Evolutionary conservation across 2,888 invertebrate species (phyloP).

Genomic region (Syrphus vitripennis): DNA sequence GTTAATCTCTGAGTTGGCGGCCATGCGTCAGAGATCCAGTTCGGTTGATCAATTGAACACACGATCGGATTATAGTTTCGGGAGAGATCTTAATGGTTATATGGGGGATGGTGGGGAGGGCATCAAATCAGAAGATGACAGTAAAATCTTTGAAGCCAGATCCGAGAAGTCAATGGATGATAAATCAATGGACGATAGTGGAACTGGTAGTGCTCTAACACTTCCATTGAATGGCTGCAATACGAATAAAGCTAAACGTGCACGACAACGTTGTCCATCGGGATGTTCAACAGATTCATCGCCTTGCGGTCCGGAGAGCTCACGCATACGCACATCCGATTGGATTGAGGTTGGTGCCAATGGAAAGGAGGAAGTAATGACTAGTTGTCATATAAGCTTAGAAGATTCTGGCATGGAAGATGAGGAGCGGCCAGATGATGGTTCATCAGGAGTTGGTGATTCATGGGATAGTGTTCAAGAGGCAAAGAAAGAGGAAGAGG

Average conservation of each 20-base stretch:
- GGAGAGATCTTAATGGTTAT: not conserved
- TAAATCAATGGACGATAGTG: constrained; percentile 63
- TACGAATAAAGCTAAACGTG: constrained; percentile 43
- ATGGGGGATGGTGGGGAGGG: not conserved
- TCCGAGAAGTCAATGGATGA: constrained; percentile 41
- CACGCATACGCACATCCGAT: constrained; percentile 81
- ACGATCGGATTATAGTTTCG: constrained; percentile 56
- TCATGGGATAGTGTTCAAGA: constrained; percentile 81
- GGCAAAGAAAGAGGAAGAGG: constrained; percentile 77
- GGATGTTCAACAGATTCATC: constrained; percentile 81
- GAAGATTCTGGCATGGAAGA: constrained; percentile 82
- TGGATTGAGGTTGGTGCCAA: constrained; percentile 83
- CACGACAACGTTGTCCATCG: constrained; percentile 79
- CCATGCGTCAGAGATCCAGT: constrained; percentile 83
- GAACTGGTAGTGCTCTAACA: constrained; percentile 56
- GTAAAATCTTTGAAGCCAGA: constrained; percentile 28
- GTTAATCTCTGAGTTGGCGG: constrained; percentile 87
- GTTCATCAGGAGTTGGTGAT: constrained; percentile 81
- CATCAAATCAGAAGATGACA: constrained; percentile 16
- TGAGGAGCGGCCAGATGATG: constrained; percentile 81
- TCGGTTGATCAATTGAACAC: constrained; percentile 78
- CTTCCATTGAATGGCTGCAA: constrained; percentile 41
- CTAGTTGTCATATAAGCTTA: constrained; percentile 84
- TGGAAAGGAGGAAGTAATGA: constrained; percentile 83
- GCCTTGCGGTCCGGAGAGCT: constrained; percentile 80